Percentiles rank a stretch among this genome's conserved stretches.
Evolutionary conservation across 2,113 vertebrate species (phyloP).

Genomic region (Porphyrio hochstetteri): DNA sequence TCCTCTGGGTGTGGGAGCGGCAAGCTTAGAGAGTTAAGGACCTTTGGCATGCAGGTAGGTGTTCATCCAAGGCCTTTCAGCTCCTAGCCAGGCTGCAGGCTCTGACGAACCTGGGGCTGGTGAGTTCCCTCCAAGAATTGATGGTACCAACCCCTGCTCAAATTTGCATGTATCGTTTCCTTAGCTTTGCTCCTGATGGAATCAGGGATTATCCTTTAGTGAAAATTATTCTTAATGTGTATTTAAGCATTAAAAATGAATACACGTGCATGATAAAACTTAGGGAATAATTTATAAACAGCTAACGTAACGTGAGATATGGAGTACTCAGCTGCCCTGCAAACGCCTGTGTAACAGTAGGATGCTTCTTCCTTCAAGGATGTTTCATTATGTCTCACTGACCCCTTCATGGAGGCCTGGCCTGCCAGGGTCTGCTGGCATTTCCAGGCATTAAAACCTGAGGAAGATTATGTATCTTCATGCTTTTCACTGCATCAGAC

Average conservation of each 20-base stretch:
- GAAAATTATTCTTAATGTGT: constrained; percentile 63
- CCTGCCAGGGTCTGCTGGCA: neutral
- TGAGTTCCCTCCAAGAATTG: neutral
- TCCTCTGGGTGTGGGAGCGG: neutral
- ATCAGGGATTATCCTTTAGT: constrained; percentile 20
- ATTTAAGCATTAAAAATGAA: constrained; percentile 68
- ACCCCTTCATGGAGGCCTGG: neutral
- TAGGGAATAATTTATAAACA: constrained; percentile 72
- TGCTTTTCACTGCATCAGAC: neutral
- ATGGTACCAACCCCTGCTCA: constrained; percentile 19
- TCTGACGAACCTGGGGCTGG: neutral
- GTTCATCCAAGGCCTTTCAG: neutral
- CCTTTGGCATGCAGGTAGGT: neutral
- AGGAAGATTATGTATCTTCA: neutral
- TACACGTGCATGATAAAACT: constrained; percentile 29
- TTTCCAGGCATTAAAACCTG: neutral
- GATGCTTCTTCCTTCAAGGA: neutral
- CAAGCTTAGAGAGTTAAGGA: neutral
- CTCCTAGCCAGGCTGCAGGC: constrained; percentile 7
- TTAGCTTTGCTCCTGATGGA: constrained; percentile 44
- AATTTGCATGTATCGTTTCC: constrained; percentile 23
- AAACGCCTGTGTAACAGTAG: neutral
- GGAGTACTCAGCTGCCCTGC: neutral
- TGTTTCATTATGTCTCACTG: neutral
- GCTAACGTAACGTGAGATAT: neutral